Conservation (phyloP, 2,888 invertebrate genomes). For the Troilus luridus region DNA sequence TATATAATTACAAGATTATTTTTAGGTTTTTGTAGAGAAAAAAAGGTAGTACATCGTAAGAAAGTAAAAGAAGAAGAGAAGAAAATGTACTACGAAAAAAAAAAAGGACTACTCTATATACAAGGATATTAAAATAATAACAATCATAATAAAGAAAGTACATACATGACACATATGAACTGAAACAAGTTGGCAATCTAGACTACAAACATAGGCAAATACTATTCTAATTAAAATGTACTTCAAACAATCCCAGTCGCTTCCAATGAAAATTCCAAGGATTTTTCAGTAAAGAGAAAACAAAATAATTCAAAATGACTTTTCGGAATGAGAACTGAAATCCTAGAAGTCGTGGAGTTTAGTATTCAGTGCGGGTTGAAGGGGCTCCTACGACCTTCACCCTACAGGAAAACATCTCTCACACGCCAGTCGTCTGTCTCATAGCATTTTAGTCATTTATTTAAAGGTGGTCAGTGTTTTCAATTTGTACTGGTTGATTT, state of each 20-base stretch:
- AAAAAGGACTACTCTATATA: not conserved
- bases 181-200: not conserved
- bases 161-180: too few species aligned
- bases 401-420: slow-evolving; percentile 2
- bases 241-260: not conserved
- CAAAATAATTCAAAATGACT: slow-evolving; percentile 1
- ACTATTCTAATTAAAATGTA: not conserved
- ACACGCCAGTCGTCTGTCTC: not conserved
- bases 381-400: slow-evolving; percentile 31
- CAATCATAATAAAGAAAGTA: not conserved
- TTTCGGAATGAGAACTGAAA: slow-evolving; percentile 10
- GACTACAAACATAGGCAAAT: not conserved
- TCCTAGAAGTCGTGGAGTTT: slow-evolving; percentile 45
- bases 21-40: too few species aligned
- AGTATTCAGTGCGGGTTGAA: slow-evolving; percentile 25
- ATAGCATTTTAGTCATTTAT: not conserved
- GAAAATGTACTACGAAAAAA: not conserved
- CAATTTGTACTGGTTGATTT: not conserved
- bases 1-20: too few species aligned
- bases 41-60: too few species aligned
- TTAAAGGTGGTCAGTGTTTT: not conserved
- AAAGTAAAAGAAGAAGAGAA: not conserved
- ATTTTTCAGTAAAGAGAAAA: not conserved
- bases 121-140: not conserved
- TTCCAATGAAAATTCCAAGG: not conserved